phyloP scores from a whole-genome alignment of 2,113 vertebrate species.

The Thalassoma bifasciatum region DNA sequence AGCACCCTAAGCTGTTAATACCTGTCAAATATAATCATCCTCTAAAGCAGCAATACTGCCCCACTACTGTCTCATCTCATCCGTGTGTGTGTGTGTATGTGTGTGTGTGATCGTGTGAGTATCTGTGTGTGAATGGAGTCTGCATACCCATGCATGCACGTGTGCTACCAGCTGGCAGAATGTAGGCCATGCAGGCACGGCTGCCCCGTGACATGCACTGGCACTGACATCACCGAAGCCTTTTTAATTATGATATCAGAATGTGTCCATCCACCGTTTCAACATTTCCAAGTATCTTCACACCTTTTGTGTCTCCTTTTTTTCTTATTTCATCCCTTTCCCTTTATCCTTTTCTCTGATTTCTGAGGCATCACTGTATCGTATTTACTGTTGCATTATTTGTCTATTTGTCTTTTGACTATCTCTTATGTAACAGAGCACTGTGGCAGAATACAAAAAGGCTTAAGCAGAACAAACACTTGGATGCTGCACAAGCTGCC shows the following conservation, averaged over 20 bases:
- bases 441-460: slow-evolving; percentile 19
- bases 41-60: slow-evolving; percentile 53
- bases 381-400: slow-evolving; percentile 9
- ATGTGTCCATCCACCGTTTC: slow-evolving; percentile 6
- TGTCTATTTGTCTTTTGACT: slow-evolving; percentile 14
- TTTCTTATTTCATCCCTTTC: slow-evolving; percentile 6
- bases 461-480: slow-evolving; percentile 13
- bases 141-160: slow-evolving; percentile 62
- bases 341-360: too few species aligned
- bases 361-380: slow-evolving; percentile 6
- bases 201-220: slow-evolving; percentile 58
- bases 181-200: slow-evolving; percentile 74
- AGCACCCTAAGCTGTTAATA: slow-evolving; percentile 16
- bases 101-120: too few species aligned
- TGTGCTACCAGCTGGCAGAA: slow-evolving; percentile 76
- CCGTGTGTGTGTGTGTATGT: slow-evolving; percentile 48
- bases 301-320: background rate
- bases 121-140: slow-evolving; percentile 20
- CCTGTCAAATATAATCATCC: slow-evolving; percentile 38
- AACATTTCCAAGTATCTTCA: slow-evolving; percentile 4
- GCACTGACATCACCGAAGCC: slow-evolving; percentile 62
- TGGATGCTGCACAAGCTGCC: background rate
- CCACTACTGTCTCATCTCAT: slow-evolving; percentile 77
- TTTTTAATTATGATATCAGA: slow-evolving; percentile 44
- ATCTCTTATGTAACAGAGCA: slow-evolving; percentile 7